Percentiles rank a stretch among this genome's conserved stretches.
Evolutionary conservation across 2,113 vertebrate species (phyloP).

Genomic region (Triplophysa rosa): DNA sequence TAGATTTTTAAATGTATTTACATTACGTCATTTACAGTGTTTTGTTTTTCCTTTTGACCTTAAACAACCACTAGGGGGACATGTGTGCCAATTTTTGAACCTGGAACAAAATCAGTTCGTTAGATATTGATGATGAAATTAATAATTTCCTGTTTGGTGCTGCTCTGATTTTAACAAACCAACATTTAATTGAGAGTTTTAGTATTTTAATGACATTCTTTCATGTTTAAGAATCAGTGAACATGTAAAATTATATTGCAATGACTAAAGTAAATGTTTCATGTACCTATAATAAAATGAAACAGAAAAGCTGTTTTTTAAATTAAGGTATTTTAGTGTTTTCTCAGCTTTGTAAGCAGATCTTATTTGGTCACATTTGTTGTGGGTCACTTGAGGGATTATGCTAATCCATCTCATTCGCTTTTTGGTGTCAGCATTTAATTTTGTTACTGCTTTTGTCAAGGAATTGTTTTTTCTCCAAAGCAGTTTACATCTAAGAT

Average conservation of each 20-base stretch:
- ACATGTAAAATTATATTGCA: not conserved
- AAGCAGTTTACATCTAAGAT: slow-evolving; percentile 17
- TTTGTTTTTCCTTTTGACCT: not conserved
- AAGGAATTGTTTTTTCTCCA: slow-evolving; percentile 8
- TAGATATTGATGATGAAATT: not conserved
- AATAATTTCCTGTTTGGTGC: not conserved
- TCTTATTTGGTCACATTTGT: slow-evolving; percentile 16
- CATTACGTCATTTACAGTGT: no score
- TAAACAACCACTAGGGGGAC: slow-evolving; percentile 42
- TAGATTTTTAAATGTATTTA: no score
- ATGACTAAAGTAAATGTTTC: not conserved
- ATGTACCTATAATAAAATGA: not conserved
- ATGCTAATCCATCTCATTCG: slow-evolving; percentile 35
- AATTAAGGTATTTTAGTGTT: not conserved
- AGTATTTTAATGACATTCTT: no score
- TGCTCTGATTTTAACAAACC: not conserved
- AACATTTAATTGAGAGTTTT: not conserved
- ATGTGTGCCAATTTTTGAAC: not conserved
- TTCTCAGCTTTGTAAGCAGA: not conserved
- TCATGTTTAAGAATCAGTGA: not conserved
- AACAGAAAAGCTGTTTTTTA: no score
- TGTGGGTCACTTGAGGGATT: slow-evolving; percentile 12
- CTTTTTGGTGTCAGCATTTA: slow-evolving; percentile 6
- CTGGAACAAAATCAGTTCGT: not conserved
- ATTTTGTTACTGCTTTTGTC: slow-evolving; percentile 35